Evolutionary conservation across 2,888 invertebrate genomes (phyloP), one percentile per base, ranked within the genome.

Genomic region (Coecobrya sp.): DNA sequence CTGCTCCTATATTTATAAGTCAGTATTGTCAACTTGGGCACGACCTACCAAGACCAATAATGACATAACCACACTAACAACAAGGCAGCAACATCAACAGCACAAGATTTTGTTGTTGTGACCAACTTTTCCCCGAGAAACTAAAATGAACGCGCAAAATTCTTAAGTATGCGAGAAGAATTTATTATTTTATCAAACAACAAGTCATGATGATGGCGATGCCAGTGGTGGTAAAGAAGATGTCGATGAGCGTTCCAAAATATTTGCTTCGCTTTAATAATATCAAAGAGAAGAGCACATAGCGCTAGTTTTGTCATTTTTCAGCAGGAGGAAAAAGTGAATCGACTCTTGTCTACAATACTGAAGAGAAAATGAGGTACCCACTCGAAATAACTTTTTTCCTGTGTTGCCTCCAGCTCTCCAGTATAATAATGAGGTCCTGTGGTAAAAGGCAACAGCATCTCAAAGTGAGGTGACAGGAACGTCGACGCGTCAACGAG

Each of bases 1-100:
- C 42, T 76, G 76, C n/a, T n/a, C n/a, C n/a, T n/a, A n/a, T n/a
- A n/a, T 25, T 22, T 49, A 49, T 79, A 49, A 45, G 25, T n/a
- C 73, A 73, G 36, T n/a, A 45, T 73, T 73, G 42, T 73, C 73
- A 73, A 73, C 73, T 73, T 73, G 11, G 19, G 73, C 73, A 73
- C 73, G 73, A 42, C 73, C 36, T 11, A 73, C 42, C 73, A 19
- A n/a, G n/a, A 73, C 73, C 73, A 73, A 73, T 73, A 73, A 73
- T 73, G 73, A 73, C 73, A 73, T 36, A 73, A 73, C 73, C 73
- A 73, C 73, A 73, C 27, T 45, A 42, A 13, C 22, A 42, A 22
- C 62, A 25, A 30, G 25, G 10, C 22, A 19, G 1, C 42, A 45
- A 42, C 42, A 19, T 2, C 42, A 30, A 7, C 42, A 36, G 8